phyloP scores from a whole-genome alignment of 2,113 vertebrate species.

The Psophia crepitans region DNA sequence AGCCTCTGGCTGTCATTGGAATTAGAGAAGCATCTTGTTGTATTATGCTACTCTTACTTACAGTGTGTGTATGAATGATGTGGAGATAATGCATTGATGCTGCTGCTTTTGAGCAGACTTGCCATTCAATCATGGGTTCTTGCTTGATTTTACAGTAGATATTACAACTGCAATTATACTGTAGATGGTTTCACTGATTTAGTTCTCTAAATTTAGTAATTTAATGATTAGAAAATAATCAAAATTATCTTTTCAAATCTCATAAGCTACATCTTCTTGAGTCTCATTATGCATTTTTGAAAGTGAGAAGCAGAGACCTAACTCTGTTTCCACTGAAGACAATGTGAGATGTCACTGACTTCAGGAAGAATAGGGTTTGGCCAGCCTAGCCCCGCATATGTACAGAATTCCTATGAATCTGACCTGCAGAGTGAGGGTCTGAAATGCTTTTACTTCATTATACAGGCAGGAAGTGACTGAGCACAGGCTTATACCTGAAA shows the following conservation, averaged over 20 bases:
- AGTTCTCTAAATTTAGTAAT: not conserved
- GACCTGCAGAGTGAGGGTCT: not conserved
- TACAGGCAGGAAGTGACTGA: not conserved
- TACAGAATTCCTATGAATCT: not conserved
- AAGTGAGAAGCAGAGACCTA: not conserved
- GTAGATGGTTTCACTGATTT: not conserved
- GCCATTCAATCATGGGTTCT: not conserved
- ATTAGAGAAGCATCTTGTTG: not conserved
- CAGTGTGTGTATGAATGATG: not conserved
- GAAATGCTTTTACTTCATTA: not conserved
- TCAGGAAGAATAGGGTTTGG: not conserved
- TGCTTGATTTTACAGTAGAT: not conserved
- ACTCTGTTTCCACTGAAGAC: not conserved
- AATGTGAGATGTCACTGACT: not conserved
- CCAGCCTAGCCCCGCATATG: not conserved
- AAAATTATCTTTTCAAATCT: not conserved
- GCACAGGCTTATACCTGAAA: not conserved
- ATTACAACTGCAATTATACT: not conserved
- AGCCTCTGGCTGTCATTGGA: not conserved
- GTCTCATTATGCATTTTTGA: not conserved
- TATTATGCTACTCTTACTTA: not conserved
- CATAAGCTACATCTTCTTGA: not conserved
- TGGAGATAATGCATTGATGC: not conserved
- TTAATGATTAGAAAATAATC: not conserved
- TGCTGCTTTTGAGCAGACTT: not conserved